Conservation (phyloP, 2,888 invertebrate genomes). For the Siphlonurus alternatus region DNA sequence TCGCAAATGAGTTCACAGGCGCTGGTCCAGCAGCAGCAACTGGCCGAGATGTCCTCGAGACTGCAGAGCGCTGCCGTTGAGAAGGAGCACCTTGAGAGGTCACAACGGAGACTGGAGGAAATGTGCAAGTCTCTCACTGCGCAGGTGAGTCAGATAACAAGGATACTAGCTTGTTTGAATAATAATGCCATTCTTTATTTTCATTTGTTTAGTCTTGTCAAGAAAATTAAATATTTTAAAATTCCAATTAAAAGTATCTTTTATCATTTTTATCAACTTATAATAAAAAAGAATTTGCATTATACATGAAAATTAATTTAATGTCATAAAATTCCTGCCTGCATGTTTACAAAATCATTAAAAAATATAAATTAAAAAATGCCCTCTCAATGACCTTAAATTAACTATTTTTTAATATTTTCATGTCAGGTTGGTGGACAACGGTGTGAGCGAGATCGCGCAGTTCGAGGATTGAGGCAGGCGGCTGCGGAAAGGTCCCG, state of each 20-base stretch:
- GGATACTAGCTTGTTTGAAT: neutral
- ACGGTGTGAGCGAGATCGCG: neutral
- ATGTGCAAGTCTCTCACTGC: neutral
- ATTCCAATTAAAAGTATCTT: too few species aligned
- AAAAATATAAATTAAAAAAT: too few species aligned
- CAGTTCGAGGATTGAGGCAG: neutral
- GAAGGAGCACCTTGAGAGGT: constrained; percentile 1
- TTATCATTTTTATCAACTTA: too few species aligned
- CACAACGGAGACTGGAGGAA: neutral
- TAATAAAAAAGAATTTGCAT: too few species aligned
- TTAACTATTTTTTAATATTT: too few species aligned
- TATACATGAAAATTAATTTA: too few species aligned
- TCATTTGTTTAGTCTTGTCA: too few species aligned
- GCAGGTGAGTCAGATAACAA: neutral
- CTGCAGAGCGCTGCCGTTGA: neutral
- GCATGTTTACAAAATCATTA: too few species aligned
- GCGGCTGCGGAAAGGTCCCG: constrained; percentile 1
- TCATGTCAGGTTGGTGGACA: neutral
- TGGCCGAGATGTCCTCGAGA: neutral
- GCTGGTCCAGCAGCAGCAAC: neutral
- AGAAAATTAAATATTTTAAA: too few species aligned
- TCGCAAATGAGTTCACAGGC: neutral
- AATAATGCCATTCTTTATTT: too few species aligned
- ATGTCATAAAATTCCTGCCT: too few species aligned
- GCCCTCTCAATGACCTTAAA: too few species aligned